phyloP scores from a whole-genome alignment of 2,797 vertebrate species.

The Acanthiza pusilla region DNA sequence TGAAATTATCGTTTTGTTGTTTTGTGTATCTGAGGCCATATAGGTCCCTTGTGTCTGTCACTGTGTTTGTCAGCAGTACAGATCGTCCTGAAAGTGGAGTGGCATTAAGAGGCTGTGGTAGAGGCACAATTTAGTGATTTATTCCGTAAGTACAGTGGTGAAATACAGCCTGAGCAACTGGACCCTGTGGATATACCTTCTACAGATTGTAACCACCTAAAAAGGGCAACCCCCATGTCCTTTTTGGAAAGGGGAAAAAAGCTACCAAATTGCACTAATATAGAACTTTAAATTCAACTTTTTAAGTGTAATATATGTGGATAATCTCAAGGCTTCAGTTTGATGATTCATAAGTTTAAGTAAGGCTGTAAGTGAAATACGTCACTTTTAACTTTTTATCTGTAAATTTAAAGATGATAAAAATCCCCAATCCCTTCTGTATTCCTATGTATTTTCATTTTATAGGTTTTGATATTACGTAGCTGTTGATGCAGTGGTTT shows the following conservation, averaged over 20 bases:
- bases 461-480: background rate
- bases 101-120: background rate
- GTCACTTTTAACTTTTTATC: background rate
- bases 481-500: background rate
- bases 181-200: background rate
- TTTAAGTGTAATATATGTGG: background rate
- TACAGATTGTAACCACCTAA: background rate
- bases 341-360: background rate
- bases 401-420: background rate
- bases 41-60: background rate
- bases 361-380: background rate
- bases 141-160: background rate
- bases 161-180: background rate
- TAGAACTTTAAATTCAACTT: background rate
- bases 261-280: background rate
- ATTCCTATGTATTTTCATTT: background rate
- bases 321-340: background rate
- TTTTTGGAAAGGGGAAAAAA: fast-evolving
- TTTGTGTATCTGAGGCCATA: background rate
- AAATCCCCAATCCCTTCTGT: background rate
- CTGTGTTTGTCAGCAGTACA: background rate
- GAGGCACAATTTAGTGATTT: background rate
- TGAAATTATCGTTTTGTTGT: background rate
- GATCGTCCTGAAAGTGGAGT: background rate
- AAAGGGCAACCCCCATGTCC: background rate